Evolutionary conservation across 1,140 invertebrate species (phyloP).

Genomic region (Platyura marginata): DNA sequence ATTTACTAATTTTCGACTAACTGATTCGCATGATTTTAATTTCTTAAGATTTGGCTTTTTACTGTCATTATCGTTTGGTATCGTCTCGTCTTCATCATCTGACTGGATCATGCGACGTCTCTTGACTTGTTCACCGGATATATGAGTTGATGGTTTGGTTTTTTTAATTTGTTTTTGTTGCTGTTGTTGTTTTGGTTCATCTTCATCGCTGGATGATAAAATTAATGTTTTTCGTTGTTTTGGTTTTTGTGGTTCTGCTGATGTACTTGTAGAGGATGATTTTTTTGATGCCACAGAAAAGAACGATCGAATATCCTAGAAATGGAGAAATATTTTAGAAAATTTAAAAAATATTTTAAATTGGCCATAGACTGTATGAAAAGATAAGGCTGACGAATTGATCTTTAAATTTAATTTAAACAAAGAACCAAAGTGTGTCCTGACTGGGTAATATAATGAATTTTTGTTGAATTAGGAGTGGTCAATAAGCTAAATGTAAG

Average conservation of each 20-base stretch:
- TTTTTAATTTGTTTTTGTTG: constrained; percentile 16
- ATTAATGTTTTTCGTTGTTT: constrained; percentile 7
- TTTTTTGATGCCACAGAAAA: constrained; percentile 18
- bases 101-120: background rate
- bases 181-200: constrained; percentile 22
- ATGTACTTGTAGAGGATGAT: background rate
- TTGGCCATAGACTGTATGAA: too few species aligned
- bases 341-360: too few species aligned
- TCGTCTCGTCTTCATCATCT: background rate
- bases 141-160: background rate
- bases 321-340: constrained; percentile 4
- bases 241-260: background rate
- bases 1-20: constrained; percentile 20
- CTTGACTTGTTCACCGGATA: constrained; percentile 5
- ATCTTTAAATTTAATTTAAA: too few species aligned
- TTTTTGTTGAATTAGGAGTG: too few species aligned
- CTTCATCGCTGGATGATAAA: constrained; percentile 11
- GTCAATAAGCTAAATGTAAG: too few species aligned
- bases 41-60: background rate
- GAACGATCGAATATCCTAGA: constrained; percentile 31
- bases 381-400: too few species aligned
- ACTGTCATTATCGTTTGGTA: background rate
- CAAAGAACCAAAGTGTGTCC: too few species aligned
- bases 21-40: background rate
- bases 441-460: too few species aligned